Evolutionary conservation across 1,140 invertebrate species (phyloP).

Genomic region (Sarcophaga peregrina): DNA sequence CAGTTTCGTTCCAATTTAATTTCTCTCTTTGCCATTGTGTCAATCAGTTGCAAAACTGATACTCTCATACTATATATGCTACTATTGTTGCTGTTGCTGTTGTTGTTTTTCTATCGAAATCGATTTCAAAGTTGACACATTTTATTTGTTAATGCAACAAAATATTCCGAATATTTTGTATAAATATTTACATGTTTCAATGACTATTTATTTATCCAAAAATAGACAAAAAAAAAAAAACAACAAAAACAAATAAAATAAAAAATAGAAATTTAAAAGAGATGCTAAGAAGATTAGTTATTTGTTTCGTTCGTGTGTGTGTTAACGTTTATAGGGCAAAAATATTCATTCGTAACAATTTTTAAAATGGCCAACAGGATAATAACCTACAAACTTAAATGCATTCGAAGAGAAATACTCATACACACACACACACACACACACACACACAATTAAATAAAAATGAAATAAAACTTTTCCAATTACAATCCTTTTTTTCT

Average conservation of each 20-base stretch:
- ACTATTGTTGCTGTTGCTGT: not conserved
- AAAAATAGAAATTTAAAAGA: too few relatives aligned
- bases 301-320: too few relatives aligned
- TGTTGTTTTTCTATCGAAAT: not conserved
- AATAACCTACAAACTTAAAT: too few relatives aligned
- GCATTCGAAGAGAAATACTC: too few relatives aligned
- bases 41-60: not conserved
- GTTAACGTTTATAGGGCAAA: too few relatives aligned
- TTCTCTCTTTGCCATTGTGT: not conserved
- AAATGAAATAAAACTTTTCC: slow-evolving; percentile 8
- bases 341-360: too few relatives aligned
- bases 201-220: not conserved
- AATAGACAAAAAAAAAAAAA: not conserved
- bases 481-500: not conserved
- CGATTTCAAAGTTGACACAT: not conserved
- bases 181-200: not conserved
- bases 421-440: too few relatives aligned
- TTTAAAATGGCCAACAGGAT: too few relatives aligned
- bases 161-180: not conserved
- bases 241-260: too few relatives aligned
- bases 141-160: not conserved
- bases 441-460: not conserved
- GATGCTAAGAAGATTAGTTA: too few relatives aligned
- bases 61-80: too few relatives aligned
- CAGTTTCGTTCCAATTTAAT: not conserved